Base-by-base conservation (phyloP, 1,140 invertebrate species). In the Lithobius niger region DNA sequence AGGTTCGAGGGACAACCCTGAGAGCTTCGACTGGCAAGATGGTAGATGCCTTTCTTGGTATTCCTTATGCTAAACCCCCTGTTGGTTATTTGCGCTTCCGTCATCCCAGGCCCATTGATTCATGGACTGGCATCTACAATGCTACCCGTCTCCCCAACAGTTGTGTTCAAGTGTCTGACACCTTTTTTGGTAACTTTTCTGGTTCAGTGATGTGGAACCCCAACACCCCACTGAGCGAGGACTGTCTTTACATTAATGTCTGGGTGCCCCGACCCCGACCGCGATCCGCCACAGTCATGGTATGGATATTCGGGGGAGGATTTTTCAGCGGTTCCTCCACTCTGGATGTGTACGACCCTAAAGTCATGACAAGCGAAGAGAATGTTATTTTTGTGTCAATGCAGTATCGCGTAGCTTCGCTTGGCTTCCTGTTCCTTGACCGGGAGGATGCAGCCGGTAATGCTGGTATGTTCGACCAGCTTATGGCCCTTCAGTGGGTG, bases 121-220 rank as follows among this genome's bases (percentile, higher is more conserved):
- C 76, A 45, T 96, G 92, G 92, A 59, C 66, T 13, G 79, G 85
- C 25, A 77, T 85, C 45, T 79, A 81, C 58, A 57, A 88, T 64
- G 82, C 90, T 1, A 94, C 86, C 0, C 76, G 74, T 63, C 77
- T 79, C 60, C 91, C 92, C 19, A 91, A 90, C 65, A 83, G 87
- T 28, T 98, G 95, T 74, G 83, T 87, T 62, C 91, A 96, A 73
- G 85, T 89, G 44, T 76, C 83, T 56, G 93, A 97, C 72, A 86
- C 81, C 0, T 77, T 88, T 26, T 97, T 97, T 65, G 87, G 86
- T 27, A 84, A 91, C 67, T 97, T 97, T 69, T 71, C 82, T 2
- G 94, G 93, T n/a, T 80, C 91, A 2, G 82, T 80, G 54, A 91
- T 96, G 82, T 98, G 95, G 94, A 97, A 97, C 71, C 86, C 93